Percentiles rank a stretch among this genome's conserved stretches.
phyloP scores from a whole-genome alignment of 2,888 invertebrate genomes.

The Limnephilus rhombicus region DNA sequence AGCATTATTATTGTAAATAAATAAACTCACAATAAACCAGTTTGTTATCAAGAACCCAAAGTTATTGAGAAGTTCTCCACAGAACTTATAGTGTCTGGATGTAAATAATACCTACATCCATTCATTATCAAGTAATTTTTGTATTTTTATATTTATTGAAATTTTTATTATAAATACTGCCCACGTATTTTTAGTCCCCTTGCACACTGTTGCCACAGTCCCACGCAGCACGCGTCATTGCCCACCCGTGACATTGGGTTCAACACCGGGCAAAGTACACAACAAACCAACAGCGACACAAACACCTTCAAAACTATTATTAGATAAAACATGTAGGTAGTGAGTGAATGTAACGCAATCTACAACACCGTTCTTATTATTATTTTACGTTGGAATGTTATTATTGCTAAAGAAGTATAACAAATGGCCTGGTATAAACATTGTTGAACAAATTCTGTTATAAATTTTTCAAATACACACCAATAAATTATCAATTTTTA shows the following conservation, averaged over 20 bases:
- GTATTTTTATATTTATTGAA: neutral
- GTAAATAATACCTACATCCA: too few relatives aligned
- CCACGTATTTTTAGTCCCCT: neutral
- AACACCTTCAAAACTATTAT: neutral
- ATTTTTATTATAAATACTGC: neutral
- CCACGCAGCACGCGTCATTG: neutral
- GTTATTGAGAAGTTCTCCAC: too few relatives aligned
- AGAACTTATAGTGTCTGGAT: too few relatives aligned
- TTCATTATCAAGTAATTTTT: too few relatives aligned
- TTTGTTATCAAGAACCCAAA: too few relatives aligned
- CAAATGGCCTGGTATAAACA: neutral
- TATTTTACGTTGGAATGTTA: slow-evolving; percentile 1
- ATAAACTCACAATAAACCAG: too few relatives aligned
- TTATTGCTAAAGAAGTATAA: neutral
- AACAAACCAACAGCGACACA: neutral
- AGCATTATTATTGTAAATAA: too few relatives aligned
- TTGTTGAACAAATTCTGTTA: too few relatives aligned
- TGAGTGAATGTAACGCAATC: neutral
- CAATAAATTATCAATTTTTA: too few relatives aligned
- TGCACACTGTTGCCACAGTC: neutral
- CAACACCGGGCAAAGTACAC: neutral
- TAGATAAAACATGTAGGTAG: neutral
- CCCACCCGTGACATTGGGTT: slow-evolving; percentile 1
- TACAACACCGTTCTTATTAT: neutral
- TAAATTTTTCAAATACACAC: too few relatives aligned